phyloP scores from a whole-genome alignment of 92 coral and sea anemone species.

The Parazoanthus swiftii region DNA sequence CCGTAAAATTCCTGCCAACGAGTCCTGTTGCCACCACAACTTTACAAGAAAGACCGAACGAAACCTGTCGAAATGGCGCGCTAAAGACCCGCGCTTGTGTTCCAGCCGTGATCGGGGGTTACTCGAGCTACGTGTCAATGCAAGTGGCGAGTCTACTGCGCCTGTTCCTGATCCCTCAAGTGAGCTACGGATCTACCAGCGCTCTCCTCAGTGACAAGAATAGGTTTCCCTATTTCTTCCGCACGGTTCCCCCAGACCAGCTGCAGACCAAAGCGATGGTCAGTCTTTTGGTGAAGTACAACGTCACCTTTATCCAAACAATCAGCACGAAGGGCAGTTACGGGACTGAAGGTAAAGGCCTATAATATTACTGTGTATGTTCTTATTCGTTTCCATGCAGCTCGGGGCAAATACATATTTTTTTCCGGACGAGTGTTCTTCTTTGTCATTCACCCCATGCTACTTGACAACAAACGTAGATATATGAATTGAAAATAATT shows the following conservation, averaged over 20 bases:
- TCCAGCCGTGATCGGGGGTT: conserved; percentile 39
- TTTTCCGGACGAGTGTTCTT: too few relatives aligned
- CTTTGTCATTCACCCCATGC: too few relatives aligned
- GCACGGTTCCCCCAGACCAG: conserved; percentile 45
- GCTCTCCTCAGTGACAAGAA: conserved; percentile 49
- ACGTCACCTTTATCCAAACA: conserved; percentile 47
- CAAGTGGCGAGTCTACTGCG: conserved; percentile 37
- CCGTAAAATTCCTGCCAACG: conserved; percentile 40
- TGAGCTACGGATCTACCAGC: conserved; percentile 52
- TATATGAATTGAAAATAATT: neutral
- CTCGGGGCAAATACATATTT: too few relatives aligned
- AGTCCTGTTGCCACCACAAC: conserved; percentile 18
- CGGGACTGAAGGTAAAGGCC: conserved; percentile 31
- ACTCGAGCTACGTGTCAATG: conserved; percentile 36
- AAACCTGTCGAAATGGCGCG: neutral
- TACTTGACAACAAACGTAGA: too few relatives aligned
- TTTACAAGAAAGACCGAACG: neutral
- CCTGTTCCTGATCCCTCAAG: conserved; percentile 50
- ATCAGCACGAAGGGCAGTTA: conserved; percentile 46
- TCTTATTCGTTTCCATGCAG: too few relatives aligned
- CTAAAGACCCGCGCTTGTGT: neutral
- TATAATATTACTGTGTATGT: neutral
- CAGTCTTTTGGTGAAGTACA: conserved; percentile 32
- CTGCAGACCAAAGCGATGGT: conserved; percentile 42
- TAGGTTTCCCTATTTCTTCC: conserved; percentile 45